phyloP scores from a whole-genome alignment of 37 sponge, comb jelly and placozoan species.

The Beroe ovata region DNA sequence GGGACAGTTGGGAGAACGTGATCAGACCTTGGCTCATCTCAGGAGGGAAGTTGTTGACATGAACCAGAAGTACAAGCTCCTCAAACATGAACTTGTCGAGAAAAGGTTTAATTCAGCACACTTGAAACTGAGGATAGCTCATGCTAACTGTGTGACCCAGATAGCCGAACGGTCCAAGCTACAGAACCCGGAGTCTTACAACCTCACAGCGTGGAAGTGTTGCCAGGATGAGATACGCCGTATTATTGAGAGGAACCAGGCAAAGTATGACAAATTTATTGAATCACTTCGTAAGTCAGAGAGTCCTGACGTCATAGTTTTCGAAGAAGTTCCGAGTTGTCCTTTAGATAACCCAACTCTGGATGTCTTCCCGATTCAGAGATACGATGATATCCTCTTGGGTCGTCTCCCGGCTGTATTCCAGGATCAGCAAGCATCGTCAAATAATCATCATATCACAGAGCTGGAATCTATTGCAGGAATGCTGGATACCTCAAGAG shows the following conservation, averaged over 20 bases:
- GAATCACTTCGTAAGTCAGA: neutral
- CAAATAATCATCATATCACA: neutral
- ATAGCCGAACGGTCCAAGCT: neutral
- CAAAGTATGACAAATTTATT: neutral
- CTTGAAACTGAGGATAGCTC: constrained; percentile 10
- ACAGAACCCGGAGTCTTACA: neutral
- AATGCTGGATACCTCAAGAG: neutral
- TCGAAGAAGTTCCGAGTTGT: neutral
- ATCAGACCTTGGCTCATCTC: neutral
- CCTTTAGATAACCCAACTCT: neutral
- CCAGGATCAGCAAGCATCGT: neutral
- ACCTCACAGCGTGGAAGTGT: neutral
- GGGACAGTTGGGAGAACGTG: neutral
- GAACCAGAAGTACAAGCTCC: constrained; percentile 8
- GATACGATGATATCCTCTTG: constrained; percentile 24
- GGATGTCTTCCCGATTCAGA: neutral
- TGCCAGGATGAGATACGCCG: neutral
- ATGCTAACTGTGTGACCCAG: neutral
- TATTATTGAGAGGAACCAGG: neutral
- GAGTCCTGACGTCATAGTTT: neutral
- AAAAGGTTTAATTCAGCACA: neutral
- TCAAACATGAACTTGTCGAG: neutral
- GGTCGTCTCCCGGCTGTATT: neutral
- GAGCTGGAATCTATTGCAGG: constrained; percentile 13
- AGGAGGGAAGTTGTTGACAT: constrained; percentile 1